Conservation (phyloP, 2,113 vertebrate genomes). For the Petromus typicus region DNA sequence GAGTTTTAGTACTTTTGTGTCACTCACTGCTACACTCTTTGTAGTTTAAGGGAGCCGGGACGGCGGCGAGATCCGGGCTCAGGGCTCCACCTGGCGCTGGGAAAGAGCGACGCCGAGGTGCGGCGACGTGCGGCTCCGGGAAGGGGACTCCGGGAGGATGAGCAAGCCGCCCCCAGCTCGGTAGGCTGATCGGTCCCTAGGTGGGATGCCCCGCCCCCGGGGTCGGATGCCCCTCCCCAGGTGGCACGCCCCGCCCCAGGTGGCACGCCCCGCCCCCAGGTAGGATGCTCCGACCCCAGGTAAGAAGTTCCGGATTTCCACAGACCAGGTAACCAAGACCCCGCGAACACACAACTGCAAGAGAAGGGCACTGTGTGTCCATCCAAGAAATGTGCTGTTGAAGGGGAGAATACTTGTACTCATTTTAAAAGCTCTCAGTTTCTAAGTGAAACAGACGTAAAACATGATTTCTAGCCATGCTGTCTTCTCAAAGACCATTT, state of each 20-base stretch:
- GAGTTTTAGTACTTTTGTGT: neutral
- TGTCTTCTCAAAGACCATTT: neutral
- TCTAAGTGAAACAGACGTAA: neutral
- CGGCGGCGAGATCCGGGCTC: neutral
- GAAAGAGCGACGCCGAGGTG: neutral
- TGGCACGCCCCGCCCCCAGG: no score
- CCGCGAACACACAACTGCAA: neutral
- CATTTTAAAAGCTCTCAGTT: neutral
- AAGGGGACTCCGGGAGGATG: no score
- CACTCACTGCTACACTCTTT: neutral
- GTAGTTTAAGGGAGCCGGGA: neutral
- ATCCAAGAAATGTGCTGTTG: neutral
- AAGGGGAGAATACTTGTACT: no score
- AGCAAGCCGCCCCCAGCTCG: no score
- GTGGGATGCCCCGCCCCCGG: no score
- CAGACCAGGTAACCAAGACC: neutral
- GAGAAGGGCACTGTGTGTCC: neutral
- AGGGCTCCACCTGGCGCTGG: constrained; percentile 27
- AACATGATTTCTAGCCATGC: neutral
- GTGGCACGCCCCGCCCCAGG: no score
- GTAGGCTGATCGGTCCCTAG: no score
- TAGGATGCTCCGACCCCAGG: neutral
- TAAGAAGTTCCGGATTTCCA: neutral
- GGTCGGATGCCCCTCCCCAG: no score
- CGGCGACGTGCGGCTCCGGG: neutral